Percentiles rank a stretch among this genome's conserved stretches.
Conservation (phyloP, 2,113 vertebrate species). For the Ramphastos sulfuratus region DNA sequence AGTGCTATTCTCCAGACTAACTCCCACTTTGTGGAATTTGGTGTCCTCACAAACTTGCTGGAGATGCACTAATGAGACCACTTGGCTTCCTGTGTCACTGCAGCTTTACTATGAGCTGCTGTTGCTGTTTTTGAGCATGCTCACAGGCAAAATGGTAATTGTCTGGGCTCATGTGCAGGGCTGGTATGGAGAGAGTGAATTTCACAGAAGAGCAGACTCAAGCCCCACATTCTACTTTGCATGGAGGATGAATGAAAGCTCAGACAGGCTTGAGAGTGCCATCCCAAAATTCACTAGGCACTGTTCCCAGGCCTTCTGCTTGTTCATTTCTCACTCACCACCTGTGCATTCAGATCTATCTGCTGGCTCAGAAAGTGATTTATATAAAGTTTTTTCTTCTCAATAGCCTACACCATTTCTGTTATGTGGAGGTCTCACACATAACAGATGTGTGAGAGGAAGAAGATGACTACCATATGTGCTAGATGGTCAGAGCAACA, state of each 20-base stretch:
- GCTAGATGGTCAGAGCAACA: not conserved
- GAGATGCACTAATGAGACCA: not conserved
- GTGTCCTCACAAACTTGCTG: not conserved
- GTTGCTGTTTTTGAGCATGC: not conserved
- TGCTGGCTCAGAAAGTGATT: not conserved
- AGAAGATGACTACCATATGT: not conserved
- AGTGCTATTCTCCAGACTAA: not conserved
- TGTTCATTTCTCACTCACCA: slow-evolving; percentile 48
- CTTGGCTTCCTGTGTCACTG: not conserved
- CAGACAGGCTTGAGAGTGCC: not conserved
- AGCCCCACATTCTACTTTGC: not conserved
- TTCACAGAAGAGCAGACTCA: slow-evolving; percentile 1
- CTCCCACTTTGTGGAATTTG: not conserved
- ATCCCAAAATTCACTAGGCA: slow-evolving; percentile 51
- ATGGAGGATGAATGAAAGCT: slow-evolving; percentile 37
- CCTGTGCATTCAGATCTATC: slow-evolving; percentile 58
- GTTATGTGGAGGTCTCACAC: not conserved
- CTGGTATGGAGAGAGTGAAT: not conserved
- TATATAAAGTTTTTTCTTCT: slow-evolving; percentile 27
- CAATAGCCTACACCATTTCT: not conserved
- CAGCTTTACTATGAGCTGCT: not conserved
- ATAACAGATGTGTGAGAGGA: not conserved
- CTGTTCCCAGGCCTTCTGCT: slow-evolving; percentile 51
- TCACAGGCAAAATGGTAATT: not conserved
- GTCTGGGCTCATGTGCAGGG: not conserved